Conservation (phyloP, 2,888 invertebrate genomes). For the Liodrosophila aerea region DNA sequence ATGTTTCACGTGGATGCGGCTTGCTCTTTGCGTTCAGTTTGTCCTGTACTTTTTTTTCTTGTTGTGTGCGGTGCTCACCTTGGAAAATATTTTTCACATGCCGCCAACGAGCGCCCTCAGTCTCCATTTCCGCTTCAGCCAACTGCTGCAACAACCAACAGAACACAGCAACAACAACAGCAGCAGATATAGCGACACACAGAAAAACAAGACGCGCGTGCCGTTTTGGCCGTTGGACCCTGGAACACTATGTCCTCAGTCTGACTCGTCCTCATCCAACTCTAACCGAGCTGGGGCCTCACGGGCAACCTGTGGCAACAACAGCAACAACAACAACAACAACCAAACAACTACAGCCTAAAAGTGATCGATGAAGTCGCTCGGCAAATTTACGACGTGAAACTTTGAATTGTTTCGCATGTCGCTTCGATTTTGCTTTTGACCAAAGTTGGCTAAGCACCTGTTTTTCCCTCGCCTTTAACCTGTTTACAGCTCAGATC, state of each 20-base stretch:
- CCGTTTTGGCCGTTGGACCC: constrained; percentile 53
- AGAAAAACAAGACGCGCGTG: constrained; percentile 73
- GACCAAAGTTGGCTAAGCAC: constrained; percentile 22
- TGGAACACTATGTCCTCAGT: constrained; percentile 29
- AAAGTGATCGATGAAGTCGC: constrained; percentile 82
- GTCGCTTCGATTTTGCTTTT: constrained; percentile 74
- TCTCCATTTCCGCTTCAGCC: constrained; percentile 65
- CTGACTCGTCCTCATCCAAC: constrained; percentile 22
- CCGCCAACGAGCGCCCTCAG: constrained; percentile 51
- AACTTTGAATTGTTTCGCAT: constrained; percentile 80
- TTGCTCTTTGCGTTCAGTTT: constrained; percentile 36
- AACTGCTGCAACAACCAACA: constrained; percentile 54
- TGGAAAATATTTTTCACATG: constrained; percentile 73
- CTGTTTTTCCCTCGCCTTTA: neutral
- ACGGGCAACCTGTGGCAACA: constrained; percentile 60
- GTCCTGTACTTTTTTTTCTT: constrained; percentile 59
- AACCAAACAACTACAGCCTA: constrained; percentile 36
- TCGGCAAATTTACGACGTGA: constrained; percentile 81
- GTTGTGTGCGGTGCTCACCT: constrained; percentile 72
- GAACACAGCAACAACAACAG: constrained; percentile 46
- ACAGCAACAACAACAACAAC: constrained; percentile 41
- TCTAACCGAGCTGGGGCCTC: neutral
- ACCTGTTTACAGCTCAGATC: neutral
- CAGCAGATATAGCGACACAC: constrained; percentile 38
- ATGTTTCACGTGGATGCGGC: constrained; percentile 41